Evolutionary conservation across 64 coral and sea anemone genomes (phyloP).

Genomic region (Montipora cactus): DNA sequence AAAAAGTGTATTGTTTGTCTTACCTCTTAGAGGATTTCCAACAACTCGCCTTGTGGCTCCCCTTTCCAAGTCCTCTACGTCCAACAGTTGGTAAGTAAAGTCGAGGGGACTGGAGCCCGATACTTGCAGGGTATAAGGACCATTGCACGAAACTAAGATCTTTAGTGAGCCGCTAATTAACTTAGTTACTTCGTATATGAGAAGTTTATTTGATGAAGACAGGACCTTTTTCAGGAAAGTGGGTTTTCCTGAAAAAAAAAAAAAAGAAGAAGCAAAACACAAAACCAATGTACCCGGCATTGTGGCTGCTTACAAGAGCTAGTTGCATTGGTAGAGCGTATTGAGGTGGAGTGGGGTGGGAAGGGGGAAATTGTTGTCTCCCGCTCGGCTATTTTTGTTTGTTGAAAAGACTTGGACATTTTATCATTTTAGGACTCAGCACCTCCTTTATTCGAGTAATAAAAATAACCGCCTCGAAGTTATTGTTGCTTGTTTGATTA

Average conservation of each 20-base stretch:
- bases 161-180: constrained; percentile 35
- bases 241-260: constrained; percentile 32
- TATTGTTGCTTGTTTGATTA: too few relatives aligned
- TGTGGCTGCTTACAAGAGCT: too few relatives aligned
- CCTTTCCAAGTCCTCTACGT: constrained; percentile 9
- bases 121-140: constrained; percentile 65
- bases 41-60: constrained; percentile 18
- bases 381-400: too few relatives aligned
- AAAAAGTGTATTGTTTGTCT: background rate
- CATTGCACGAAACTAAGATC: constrained; percentile 29
- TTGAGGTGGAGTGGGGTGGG: too few relatives aligned
- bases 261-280: too few relatives aligned
- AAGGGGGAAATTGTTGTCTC: too few relatives aligned
- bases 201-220: constrained; percentile 4
- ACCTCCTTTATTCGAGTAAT: too few relatives aligned
- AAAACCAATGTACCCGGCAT: too few relatives aligned
- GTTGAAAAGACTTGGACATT: too few relatives aligned
- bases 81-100: constrained; percentile 73
- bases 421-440: too few relatives aligned
- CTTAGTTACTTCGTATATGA: constrained; percentile 25
- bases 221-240: background rate
- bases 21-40: constrained; percentile 77
- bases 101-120: constrained; percentile 66
- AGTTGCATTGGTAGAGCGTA: too few relatives aligned
- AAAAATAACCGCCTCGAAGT: too few relatives aligned